phyloP scores from a whole-genome alignment of 2,797 vertebrate species.

The Threskiornis aethiopicus region DNA sequence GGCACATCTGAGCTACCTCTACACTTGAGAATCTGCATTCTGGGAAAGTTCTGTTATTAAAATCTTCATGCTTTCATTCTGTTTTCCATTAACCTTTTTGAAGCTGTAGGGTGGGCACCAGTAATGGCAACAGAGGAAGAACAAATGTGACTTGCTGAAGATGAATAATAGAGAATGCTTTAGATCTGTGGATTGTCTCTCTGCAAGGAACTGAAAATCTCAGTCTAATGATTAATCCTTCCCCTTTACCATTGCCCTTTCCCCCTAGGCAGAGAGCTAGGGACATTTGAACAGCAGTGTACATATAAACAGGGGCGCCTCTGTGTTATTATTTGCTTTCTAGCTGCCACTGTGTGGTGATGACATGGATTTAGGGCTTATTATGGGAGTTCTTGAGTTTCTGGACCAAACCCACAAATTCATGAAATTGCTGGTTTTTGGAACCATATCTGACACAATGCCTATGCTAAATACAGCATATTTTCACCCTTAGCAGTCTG shows the following conservation, averaged over 20 bases:
- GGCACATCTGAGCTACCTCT: not conserved
- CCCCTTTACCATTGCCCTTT: not conserved
- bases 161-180: not conserved
- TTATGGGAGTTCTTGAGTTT: not conserved
- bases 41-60: not conserved
- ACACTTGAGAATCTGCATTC: not conserved
- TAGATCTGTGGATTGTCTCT: not conserved
- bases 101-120: not conserved
- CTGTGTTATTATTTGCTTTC: not conserved
- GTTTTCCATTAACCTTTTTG: not conserved
- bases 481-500: not conserved
- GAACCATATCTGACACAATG: not conserved
- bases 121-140: not conserved
- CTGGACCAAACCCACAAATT: not conserved
- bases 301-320: not conserved
- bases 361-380: not conserved
- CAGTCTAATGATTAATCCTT: not conserved
- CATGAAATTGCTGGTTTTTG: not conserved
- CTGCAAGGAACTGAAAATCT: not conserved
- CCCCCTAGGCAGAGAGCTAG: not conserved
- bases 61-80: not conserved
- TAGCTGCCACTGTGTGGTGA: not conserved
- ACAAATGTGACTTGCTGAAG: not conserved
- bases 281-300: not conserved
- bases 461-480: not conserved